A percentile compares a stretch with the other conserved stretches of the same genome.
phyloP scores from a whole-genome alignment of 2,113 vertebrate species.

The Salminus brasiliensis region DNA sequence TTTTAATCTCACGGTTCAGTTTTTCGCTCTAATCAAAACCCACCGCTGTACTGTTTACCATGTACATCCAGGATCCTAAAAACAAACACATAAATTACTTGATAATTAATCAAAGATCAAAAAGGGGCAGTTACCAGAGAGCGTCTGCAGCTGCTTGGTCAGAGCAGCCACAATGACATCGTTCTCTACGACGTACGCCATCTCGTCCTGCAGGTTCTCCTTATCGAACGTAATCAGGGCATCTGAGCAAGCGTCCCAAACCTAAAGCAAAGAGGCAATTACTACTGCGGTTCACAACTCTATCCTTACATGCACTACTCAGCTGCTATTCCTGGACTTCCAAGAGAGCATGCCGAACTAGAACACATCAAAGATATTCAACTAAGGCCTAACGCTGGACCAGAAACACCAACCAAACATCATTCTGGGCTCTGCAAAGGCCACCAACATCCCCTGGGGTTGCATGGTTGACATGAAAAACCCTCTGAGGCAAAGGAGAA shows the following conservation, averaged over 20 bases:
- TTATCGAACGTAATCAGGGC: constrained; percentile 96
- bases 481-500: constrained; percentile 44
- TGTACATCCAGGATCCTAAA: background rate
- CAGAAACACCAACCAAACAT: constrained; percentile 44
- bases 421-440: constrained; percentile 45
- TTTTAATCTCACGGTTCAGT: background rate
- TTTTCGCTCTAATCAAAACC: background rate
- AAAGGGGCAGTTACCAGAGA: constrained; percentile 78
- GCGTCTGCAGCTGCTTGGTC: constrained; percentile 85
- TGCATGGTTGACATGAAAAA: constrained; percentile 41
- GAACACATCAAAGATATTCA: constrained; percentile 73
- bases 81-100: constrained; percentile 22
- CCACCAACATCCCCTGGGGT: constrained; percentile 50
- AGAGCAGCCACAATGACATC: constrained; percentile 89
- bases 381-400: constrained; percentile 48
- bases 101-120: constrained; percentile 16
- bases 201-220: constrained; percentile 87
- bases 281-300: constrained; percentile 64
- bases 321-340: constrained; percentile 64
- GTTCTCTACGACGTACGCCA: constrained; percentile 97
- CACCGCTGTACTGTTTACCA: background rate
- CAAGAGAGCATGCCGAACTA: constrained; percentile 59
- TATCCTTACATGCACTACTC: constrained; percentile 63
- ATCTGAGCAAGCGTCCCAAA: constrained; percentile 98
- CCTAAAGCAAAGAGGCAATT: constrained; percentile 79